Evolutionary conservation across 1,140 invertebrate species (phyloP), one percentile per base, ranked within the genome.

Genomic region (Euglossa dilemma): DNA sequence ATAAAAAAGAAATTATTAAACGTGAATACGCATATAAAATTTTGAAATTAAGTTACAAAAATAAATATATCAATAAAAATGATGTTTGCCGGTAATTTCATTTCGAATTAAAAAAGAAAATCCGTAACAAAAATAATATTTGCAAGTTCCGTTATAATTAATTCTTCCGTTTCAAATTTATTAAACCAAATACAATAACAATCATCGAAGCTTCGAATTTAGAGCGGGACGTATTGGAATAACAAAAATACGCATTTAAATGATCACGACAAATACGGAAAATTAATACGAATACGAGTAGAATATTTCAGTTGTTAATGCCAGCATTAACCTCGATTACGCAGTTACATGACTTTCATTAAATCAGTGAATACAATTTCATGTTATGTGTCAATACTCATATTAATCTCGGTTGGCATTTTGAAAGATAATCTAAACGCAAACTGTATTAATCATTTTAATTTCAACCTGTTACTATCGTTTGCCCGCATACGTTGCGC

Each of bases 321-420:
- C 18, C 5, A 1, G 57, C 18, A 25, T 28, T 11, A 61, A 9
- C n/a, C 16, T 47, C n/a, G 57, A 47, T 75, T 28, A 63, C 6
- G 18, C n/a, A 64, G 23, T n/a, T n/a, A 5, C 28, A 2, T 43
- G 43, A 16, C 16, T 54, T 23, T 50, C 6, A 43, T 54, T 23
- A 28, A 76, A 28, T n/a, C 28, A 25, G 14, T 45, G 25, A 76
- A 43, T 64, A 54, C n/a, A 20, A 43, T 66, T 76, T 66, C n/a
- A 43, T 54, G 23, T 52, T 43, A 28, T 3, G 20, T 66, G 14
- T 52, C 74, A 43, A 54, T 66, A 43, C 66, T 64, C 20, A 11
- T 47, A 47, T 76, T 76, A 52, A 54, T 64, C 18, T 36, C 25
- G 16, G 25, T 20, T 36, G 43, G 14, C 9, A 47, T 20, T 28